phyloP scores from a whole-genome alignment of 2,113 vertebrate genomes.

The Cinclus cinclus region DNA sequence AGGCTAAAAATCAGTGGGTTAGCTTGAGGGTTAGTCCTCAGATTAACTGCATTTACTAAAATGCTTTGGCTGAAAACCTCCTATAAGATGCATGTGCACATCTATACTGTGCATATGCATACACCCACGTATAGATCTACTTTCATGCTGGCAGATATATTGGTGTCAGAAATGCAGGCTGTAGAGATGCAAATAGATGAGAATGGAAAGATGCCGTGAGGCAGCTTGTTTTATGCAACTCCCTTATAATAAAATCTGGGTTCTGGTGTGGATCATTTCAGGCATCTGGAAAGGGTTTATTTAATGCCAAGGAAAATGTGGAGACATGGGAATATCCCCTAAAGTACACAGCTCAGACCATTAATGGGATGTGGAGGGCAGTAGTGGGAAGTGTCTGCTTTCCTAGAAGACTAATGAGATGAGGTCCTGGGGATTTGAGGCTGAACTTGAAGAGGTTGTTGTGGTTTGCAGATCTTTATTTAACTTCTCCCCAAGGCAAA shows the following conservation, averaged over 20 bases:
- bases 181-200: not conserved
- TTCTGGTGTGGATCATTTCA: not conserved
- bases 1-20: not conserved
- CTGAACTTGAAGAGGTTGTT: conserved; percentile 20
- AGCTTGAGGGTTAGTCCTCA: not conserved
- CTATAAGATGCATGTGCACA: not conserved
- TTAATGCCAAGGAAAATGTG: conserved; percentile 10
- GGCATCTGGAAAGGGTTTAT: conserved; percentile 36
- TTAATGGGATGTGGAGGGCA: not conserved
- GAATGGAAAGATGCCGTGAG: not conserved
- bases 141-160: not conserved
- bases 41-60: not conserved
- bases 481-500: conserved; percentile 23
- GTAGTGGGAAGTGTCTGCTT: not conserved
- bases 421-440: not conserved
- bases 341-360: not conserved
- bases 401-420: not conserved
- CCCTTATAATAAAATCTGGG: not conserved
- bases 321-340: not conserved
- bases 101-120: not conserved
- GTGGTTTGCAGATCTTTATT: conserved; percentile 46
- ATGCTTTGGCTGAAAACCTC: not conserved
- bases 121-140: not conserved
- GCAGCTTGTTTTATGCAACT: not conserved
- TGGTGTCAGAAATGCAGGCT: not conserved